Evolutionary conservation across 2,888 invertebrate genomes (phyloP).

Genomic region (Andricus curvator): DNA sequence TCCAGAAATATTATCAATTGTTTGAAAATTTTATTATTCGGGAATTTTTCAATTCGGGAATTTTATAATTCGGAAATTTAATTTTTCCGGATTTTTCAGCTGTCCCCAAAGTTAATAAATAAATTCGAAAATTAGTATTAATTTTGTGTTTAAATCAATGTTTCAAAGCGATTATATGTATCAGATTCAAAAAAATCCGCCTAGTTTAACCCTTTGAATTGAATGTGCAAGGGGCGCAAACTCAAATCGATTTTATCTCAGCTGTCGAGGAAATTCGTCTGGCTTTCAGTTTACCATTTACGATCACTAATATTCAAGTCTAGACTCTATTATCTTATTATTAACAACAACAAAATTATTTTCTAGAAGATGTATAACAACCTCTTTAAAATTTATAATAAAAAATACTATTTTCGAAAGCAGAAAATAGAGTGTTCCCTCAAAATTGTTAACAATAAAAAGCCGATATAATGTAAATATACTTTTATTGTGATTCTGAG

Average conservation of each 20-base stretch:
- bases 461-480: background rate
- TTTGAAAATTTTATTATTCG: too few species aligned
- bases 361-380: background rate
- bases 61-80: too few species aligned
- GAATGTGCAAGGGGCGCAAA: background rate
- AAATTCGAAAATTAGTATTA: too few species aligned
- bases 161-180: too few species aligned
- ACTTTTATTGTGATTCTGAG: too few species aligned
- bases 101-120: too few species aligned
- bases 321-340: too few species aligned
- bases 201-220: background rate
- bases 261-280: background rate
- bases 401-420: background rate
- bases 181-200: background rate
- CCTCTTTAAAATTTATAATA: background rate
- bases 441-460: background rate
- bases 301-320: background rate
- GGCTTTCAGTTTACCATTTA: background rate
- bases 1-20: too few species aligned
- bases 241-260: background rate
- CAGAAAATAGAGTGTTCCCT: background rate
- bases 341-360: too few species aligned
- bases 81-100: too few species aligned
- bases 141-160: too few species aligned
- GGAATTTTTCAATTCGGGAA: too few species aligned